Conservation (phyloP, 1,140 invertebrate genomes). For the Ceratina japonica region DNA sequence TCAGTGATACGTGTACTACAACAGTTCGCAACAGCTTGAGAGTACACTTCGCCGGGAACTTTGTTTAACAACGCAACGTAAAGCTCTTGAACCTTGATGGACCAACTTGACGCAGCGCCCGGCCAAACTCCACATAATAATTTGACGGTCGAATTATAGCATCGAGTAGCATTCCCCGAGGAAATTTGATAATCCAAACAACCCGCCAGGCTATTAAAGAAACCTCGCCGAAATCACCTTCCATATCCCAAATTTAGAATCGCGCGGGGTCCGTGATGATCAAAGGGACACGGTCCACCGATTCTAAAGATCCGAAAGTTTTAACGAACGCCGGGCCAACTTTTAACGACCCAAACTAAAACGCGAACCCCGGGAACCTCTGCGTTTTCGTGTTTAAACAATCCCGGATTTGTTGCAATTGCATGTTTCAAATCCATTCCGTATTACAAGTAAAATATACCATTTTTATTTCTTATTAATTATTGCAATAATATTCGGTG, state of each 20-base stretch:
- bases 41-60: not conserved
- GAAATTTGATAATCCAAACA: not conserved
- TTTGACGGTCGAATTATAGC: constrained; percentile 5
- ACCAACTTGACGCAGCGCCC: not conserved
- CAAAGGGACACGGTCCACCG: not conserved
- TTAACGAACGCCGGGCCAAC: not conserved
- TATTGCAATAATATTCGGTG: no score
- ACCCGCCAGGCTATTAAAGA: no score
- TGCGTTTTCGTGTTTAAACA: not conserved
- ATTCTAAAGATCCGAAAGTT: not conserved
- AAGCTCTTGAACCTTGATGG: constrained; percentile 15
- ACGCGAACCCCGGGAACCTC: not conserved
- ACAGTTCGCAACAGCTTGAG: not conserved
- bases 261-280: no score
- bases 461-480: no score
- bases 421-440: no score
- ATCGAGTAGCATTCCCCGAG: not conserved
- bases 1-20: not conserved
- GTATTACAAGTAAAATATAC: no score
- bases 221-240: not conserved
- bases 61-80: constrained; percentile 15
- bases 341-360: not conserved
- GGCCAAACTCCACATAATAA: not conserved
- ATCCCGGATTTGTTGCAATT: no score
- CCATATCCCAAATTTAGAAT: no score